These are phyloP conservation scores for Montipora efflorescens DNA, from an alignment of 64 coral and sea anemone species.

Conservation along the genomic window DNA sequence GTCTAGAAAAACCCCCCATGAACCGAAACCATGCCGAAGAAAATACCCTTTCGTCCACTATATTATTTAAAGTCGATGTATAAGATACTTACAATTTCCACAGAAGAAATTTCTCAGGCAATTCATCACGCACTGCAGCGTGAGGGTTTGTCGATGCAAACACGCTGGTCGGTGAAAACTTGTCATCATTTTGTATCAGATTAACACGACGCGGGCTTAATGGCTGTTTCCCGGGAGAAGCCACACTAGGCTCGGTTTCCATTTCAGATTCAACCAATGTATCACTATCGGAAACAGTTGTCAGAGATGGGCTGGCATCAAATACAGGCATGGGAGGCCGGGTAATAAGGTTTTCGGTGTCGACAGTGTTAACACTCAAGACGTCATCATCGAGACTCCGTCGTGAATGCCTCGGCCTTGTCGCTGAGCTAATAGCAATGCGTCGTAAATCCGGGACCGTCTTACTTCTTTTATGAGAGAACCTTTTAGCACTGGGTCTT, in stretches of 20 bases:
- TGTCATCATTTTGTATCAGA: constrained; percentile 28
- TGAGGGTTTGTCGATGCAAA: constrained; percentile 91
- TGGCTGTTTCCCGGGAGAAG: not conserved
- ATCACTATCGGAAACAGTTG: constrained; percentile 92
- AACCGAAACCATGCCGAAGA: no score
- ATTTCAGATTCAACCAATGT: constrained; percentile 82
- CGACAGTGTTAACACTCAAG: constrained; percentile 69
- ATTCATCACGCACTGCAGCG: constrained; percentile 86
- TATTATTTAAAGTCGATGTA: no score
- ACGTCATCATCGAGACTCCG: constrained; percentile 92
- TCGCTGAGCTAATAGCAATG: constrained; percentile 35
- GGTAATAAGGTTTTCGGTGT: constrained; percentile 86
- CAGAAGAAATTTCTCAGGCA: constrained; percentile 84
- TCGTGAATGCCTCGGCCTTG: constrained; percentile 30
- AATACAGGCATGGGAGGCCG: constrained; percentile 91
- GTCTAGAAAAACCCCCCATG: no score
- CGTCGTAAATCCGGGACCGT: constrained; percentile 84
- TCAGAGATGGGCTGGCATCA: constrained; percentile 92
- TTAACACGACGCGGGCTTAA: not conserved
- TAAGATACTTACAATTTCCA: constrained; percentile 88
- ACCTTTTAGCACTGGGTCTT: constrained; percentile 18
- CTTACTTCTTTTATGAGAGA: constrained; percentile 73
- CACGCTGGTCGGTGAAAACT: constrained; percentile 77
- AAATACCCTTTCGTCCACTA: no score
- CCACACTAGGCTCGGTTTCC: constrained; percentile 60